phyloP scores from a whole-genome alignment of 2,113 vertebrate species.

The Coracopsis vasa region DNA sequence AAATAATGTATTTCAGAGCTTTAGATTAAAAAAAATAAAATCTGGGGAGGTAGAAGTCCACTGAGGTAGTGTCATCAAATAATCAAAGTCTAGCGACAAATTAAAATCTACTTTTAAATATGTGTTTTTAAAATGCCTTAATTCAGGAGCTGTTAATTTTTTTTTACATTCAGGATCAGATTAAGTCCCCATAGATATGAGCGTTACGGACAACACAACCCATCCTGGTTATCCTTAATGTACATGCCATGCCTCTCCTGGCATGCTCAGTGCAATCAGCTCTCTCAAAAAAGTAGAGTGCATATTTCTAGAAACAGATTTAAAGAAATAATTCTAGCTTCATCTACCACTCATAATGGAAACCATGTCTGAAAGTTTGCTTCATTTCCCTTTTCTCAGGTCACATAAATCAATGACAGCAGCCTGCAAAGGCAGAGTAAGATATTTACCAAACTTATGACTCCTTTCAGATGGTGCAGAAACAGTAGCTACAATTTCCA shows the following conservation, averaged over 20 bases:
- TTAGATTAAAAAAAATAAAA: background rate
- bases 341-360: background rate
- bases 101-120: background rate
- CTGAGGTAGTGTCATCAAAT: background rate
- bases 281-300: background rate
- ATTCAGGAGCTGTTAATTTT: background rate
- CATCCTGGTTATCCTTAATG: background rate
- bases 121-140: background rate
- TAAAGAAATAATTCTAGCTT: background rate
- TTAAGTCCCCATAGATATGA: background rate
- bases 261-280: background rate
- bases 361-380: background rate
- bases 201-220: background rate
- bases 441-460: background rate
- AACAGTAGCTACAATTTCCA: background rate
- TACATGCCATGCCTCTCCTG: fast-evolving
- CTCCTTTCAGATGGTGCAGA: background rate
- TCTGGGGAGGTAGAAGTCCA: background rate
- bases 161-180: background rate
- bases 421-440: background rate
- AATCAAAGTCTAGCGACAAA: background rate
- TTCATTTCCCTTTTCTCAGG: background rate
- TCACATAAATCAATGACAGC: background rate
- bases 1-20: background rate
- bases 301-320: background rate